Evolutionary conservation across 1,140 invertebrate species (phyloP), one percentile per base, ranked within the genome.

Genomic region (Cyrtorhinus lividipennis): DNA sequence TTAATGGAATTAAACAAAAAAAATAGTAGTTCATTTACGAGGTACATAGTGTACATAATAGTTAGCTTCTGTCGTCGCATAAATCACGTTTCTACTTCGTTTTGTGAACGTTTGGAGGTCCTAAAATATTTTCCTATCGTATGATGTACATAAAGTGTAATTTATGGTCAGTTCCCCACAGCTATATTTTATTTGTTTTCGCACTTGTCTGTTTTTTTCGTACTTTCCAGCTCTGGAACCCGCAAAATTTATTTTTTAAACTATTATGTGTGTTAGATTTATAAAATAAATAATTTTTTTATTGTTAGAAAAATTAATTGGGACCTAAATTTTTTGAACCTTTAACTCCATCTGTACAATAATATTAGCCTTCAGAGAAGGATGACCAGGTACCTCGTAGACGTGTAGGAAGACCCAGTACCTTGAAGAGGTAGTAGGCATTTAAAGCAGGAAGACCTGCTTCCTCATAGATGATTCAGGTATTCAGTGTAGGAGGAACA

Each of bases 211-310:
- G 48, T 53, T 53, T 44, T 44, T 44, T 53, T 53, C 20, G 20
- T 53, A 22, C 20, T 15, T 20, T 53, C 48, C 48, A 10, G 48
- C 10, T 53, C 20, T 53, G 12, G 20, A 53, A 53, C 48, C 20
- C 48, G 48, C 48, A 22, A 20, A n/a, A 53, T 53, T 53, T 53
- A 53, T 53, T 53, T 53, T 53, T 53, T n/a, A 8, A 15, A 38
- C 30, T 38, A 38, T 53, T 53, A 53, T 53, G 48, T 53, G 48
- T 53, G 48, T 53, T 53, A 53, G 48, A 53, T 53, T 15, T 15
- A 53, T 15, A 53, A 53, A 53, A 53, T 53, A 53, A 53, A 53
- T 53, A 53, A 53, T 53, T 53, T 53, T 38, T 53, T 53, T 53
- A 53, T 53, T 53, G 48, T 53, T 53, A 53, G 15, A 5, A 38